Conservation (phyloP, 2,113 vertebrate genomes). For the Labeo catla region DNA sequence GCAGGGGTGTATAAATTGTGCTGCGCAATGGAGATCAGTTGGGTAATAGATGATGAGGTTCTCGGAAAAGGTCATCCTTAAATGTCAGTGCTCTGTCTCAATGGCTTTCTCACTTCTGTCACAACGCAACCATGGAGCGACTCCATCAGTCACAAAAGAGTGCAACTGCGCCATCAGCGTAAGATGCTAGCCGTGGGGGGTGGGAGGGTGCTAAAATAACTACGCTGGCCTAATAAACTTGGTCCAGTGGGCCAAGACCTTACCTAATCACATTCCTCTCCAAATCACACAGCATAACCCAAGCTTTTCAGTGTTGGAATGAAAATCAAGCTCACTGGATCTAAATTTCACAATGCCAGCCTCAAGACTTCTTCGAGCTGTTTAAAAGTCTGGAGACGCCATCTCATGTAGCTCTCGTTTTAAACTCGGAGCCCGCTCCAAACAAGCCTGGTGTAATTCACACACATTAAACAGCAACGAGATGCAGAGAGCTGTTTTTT, state of each 20-base stretch:
- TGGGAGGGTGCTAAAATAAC: conserved; percentile 37
- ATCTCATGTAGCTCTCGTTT: conserved; percentile 39
- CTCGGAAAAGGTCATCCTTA: conserved; percentile 63
- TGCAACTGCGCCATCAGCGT: conserved; percentile 38
- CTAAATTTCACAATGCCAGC: conserved; percentile 7
- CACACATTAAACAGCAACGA: conserved; percentile 52
- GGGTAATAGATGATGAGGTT: conserved; percentile 62
- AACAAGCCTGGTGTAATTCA: conserved; percentile 51
- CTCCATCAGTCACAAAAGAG: conserved; percentile 44
- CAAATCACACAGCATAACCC: background rate
- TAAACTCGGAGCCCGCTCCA: conserved; percentile 18
- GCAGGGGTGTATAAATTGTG: conserved; percentile 57
- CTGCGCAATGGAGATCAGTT: conserved; percentile 45
- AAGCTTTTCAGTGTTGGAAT: conserved; percentile 4
- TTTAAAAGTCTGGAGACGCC: background rate
- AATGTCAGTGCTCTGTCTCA: conserved; percentile 64
- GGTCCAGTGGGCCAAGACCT: conserved; percentile 26
- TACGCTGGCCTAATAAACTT: conserved; percentile 22
- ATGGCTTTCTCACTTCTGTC: conserved; percentile 55
- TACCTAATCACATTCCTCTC: background rate
- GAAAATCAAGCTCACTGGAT: conserved; percentile 1
- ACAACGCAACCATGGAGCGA: conserved; percentile 40
- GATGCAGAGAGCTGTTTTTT: conserved; percentile 55
- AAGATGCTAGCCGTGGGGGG: conserved; percentile 30
- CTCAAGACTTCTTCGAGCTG: background rate